Conservation (phyloP, 2,888 invertebrate genomes). For the Drosophila macrospina region DNA sequence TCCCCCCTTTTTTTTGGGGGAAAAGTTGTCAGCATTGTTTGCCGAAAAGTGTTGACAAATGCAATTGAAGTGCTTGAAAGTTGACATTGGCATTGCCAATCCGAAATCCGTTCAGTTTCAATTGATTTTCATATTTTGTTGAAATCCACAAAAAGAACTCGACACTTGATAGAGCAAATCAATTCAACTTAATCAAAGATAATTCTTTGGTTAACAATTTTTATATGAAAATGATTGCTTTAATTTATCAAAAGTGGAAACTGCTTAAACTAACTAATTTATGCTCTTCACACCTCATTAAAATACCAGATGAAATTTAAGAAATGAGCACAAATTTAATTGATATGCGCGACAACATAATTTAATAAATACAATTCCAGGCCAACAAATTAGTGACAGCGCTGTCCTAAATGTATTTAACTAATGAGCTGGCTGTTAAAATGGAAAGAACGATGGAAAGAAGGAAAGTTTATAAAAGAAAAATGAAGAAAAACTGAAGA, state of each 20-base stretch:
- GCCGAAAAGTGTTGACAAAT: conserved; percentile 32
- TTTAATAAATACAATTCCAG: conserved; percentile 59
- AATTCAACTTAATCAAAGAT: too few species aligned
- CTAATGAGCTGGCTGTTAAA: conserved; percentile 61
- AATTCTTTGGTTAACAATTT: too few species aligned
- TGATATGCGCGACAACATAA: conserved; percentile 48
- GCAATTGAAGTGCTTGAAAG: conserved; percentile 32
- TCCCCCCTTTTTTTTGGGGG: conserved; percentile 22
- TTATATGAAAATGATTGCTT: too few species aligned
- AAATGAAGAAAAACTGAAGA: neutral
- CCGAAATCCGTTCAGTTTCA: conserved; percentile 7
- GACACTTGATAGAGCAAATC: too few species aligned
- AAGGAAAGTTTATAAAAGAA: conserved; percentile 34
- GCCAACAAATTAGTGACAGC: conserved; percentile 71
- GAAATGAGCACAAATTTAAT: conserved; percentile 46
- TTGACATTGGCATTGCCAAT: conserved; percentile 68
- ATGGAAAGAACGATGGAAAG: conserved; percentile 12
- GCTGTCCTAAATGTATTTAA: conserved; percentile 48
- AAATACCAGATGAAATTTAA: conserved; percentile 25
- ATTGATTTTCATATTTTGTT: too few species aligned
- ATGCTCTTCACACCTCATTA: conserved; percentile 40
- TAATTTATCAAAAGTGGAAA: too few species aligned
- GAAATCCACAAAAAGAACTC: too few species aligned
- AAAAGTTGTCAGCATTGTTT: conserved; percentile 21
- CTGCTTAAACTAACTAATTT: conserved; percentile 27